Conservation (phyloP, 2,113 vertebrate genomes). For the Gila orcuttii region DNA sequence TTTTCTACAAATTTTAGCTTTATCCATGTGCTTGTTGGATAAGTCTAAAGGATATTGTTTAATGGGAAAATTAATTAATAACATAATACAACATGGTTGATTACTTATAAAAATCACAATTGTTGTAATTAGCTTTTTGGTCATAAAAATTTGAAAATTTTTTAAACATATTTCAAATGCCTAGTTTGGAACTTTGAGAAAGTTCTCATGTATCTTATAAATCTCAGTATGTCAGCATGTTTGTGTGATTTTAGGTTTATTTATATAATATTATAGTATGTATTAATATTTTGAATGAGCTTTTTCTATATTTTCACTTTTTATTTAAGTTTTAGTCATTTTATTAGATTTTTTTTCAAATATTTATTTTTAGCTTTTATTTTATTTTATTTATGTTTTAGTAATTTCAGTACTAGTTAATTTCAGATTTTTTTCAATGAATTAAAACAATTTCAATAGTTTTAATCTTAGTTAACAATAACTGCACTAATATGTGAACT, state of each 20-base stretch:
- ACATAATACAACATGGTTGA: no score
- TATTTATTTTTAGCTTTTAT: neutral
- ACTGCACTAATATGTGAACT: neutral
- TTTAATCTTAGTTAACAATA: neutral
- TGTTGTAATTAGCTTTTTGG: neutral
- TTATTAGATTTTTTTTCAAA: neutral
- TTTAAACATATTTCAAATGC: neutral
- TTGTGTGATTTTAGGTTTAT: neutral
- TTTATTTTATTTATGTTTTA: neutral
- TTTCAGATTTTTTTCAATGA: neutral
- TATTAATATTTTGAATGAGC: neutral
- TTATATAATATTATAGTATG: neutral
- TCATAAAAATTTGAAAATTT: neutral
- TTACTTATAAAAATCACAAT: no score
- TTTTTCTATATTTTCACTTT: neutral
- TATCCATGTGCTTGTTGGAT: neutral
- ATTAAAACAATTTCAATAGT: neutral
- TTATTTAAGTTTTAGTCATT: neutral
- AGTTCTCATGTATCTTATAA: neutral
- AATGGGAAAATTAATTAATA: neutral
- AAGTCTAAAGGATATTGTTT: neutral
- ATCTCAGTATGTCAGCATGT: no score
- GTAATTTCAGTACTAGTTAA: neutral
- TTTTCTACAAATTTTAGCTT: neutral
- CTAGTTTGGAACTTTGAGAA: neutral